phyloP scores from a whole-genome alignment of 2,113 vertebrate genomes.

The Benitochromis conjunctus region DNA sequence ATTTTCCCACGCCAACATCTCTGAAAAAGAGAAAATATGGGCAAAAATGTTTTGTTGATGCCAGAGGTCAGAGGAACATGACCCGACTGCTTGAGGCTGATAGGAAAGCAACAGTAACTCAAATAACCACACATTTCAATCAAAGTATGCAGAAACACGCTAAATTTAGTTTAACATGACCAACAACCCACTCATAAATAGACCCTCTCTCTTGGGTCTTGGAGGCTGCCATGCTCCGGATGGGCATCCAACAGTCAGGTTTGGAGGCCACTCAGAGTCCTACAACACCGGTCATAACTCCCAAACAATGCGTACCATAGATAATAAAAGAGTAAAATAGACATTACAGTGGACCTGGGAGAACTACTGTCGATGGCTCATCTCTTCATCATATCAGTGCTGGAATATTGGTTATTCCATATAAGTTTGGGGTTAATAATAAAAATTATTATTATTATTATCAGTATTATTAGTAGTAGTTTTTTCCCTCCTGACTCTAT shows the following conservation, averaged over 20 bases:
- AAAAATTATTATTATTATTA: background rate
- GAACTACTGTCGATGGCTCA: background rate
- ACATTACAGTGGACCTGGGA: background rate
- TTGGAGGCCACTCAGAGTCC: background rate
- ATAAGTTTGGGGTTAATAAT: background rate
- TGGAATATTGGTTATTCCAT: background rate
- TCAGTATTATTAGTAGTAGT: rapidly evolving
- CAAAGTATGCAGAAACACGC: background rate
- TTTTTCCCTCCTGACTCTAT: background rate
- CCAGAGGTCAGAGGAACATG: background rate
- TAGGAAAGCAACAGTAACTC: background rate
- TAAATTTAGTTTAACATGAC: background rate
- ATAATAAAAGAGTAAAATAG: background rate
- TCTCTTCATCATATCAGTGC: background rate
- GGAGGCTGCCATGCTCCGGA: background rate
- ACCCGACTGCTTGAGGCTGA: background rate
- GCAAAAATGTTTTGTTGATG: background rate
- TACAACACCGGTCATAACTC: background rate
- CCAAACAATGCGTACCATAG: background rate
- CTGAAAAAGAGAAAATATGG: background rate
- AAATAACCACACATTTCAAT: background rate
- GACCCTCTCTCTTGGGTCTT: background rate
- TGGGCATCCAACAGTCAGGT: background rate
- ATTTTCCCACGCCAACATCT: background rate
- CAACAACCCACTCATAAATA: background rate